A percentile compares a stretch with the other conserved stretches of the same genome.
Conservation (phyloP, 1,140 invertebrate genomes). For the Pachypsylla venusta region DNA sequence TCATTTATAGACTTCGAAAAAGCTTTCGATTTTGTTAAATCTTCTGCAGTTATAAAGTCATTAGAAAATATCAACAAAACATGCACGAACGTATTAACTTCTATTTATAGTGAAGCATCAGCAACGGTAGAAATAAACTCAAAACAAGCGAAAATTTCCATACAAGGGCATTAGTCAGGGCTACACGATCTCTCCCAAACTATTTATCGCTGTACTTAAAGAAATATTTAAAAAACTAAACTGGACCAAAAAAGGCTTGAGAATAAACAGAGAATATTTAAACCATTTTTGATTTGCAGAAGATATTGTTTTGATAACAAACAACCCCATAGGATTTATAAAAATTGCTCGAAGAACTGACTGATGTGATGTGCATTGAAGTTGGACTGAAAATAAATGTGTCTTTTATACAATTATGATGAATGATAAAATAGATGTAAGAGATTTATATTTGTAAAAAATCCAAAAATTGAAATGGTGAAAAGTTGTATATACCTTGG, state of each 20-base stretch:
- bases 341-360: conserved; percentile 13
- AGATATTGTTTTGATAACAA: conserved; percentile 23
- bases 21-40: conserved; percentile 7
- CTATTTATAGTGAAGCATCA: background rate
- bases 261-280: conserved; percentile 19
- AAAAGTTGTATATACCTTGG: too few relatives aligned
- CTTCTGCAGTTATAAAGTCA: background rate
- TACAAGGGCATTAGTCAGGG: conserved; percentile 14
- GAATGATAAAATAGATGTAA: too few relatives aligned
- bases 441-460: too few relatives aligned
- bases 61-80: background rate
- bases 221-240: too few relatives aligned
- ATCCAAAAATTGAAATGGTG: too few relatives aligned
- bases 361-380: too few relatives aligned
- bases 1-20: conserved; percentile 11
- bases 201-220: conserved; percentile 20
- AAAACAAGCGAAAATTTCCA: background rate
- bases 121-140: background rate
- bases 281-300: conserved; percentile 25
- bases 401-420: too few relatives aligned
- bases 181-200: conserved; percentile 17
- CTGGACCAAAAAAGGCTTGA: too few relatives aligned
- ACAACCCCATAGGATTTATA: conserved; percentile 6
- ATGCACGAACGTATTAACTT: background rate
- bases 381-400: too few relatives aligned